Base-by-base conservation (phyloP, 2,113 vertebrate genomes). In the Cyphotilapia sp. region DNA sequence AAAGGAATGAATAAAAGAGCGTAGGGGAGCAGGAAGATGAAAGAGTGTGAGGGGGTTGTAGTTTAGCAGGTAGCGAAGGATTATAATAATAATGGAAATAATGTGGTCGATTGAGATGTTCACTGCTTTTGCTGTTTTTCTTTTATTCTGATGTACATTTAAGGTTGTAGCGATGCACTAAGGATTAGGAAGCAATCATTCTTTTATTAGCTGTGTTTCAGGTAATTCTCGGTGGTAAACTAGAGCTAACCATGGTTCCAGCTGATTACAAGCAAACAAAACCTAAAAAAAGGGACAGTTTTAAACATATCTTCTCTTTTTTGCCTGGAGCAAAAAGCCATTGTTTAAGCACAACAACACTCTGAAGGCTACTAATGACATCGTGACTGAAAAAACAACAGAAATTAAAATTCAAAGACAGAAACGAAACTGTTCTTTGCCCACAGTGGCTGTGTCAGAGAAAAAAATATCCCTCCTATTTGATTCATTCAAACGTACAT, bases 1-100 rank as follows among this genome's bases (percentile, higher is more conserved):
- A 93, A 93, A 92, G 81, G 83, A 78, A 89, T 91, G 78, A 93
- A 93, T 92, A 92, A 87, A 85, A 80, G 71, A 90, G 71, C 16
- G 19, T 53, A 84, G 12, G 31, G 85, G 90, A 66, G 87, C 17
- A 14, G 47, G 63, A 35, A 56, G 16, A 69, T 51, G 54, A 19
- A 59, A 61, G 74, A 76, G 13, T 14, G 35, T 19, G 78, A 76
- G 71, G 47, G 22, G 61, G 80, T n/a, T 3, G 35, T 24, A 17
- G 24, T 83, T 89, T 53, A 63, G 86, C 47, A 61, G 83, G 56
- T 45, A 47, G 45, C 4, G 47, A 82, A 76, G 57, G 71, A 86
- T 22, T 47, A 45, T 82, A 80, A 85, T 22, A 35, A 49, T 81
- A 81, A 88, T 80, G 49, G 74, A 86, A 89, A 82, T 59, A 31